Conservation (phyloP, 92 coral and sea anemone genomes). For the Ricordea florida region DNA sequence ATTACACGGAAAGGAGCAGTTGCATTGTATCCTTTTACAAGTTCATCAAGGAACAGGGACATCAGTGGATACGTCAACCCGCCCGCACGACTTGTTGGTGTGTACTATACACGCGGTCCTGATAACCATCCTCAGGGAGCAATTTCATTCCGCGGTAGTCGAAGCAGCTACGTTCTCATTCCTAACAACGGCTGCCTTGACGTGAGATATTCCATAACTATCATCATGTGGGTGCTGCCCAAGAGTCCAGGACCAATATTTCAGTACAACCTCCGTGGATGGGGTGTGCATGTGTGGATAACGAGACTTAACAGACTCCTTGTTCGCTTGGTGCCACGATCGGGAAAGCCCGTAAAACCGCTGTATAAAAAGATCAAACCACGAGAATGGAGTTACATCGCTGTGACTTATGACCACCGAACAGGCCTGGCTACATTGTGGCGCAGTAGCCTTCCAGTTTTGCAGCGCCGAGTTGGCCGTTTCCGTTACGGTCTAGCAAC, state of each 20-base stretch:
- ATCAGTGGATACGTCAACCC: conserved; percentile 46
- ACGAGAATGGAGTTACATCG: conserved; percentile 61
- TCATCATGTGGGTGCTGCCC: conserved; percentile 59
- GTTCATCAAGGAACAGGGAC: conserved; percentile 47
- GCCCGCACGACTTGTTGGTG: conserved; percentile 50
- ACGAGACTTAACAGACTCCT: not conserved
- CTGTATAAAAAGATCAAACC: conserved; percentile 31
- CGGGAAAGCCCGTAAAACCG: conserved; percentile 34
- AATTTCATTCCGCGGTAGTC: conserved; percentile 44
- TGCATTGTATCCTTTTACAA: conserved; percentile 43
- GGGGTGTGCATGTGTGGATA: conserved; percentile 60
- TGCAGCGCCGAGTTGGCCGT: conserved; percentile 37
- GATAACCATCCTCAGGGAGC: conserved; percentile 60
- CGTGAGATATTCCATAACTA: conserved; percentile 53
- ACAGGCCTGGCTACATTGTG: conserved; percentile 61
- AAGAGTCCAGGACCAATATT: conserved; percentile 65
- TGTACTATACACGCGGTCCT: conserved; percentile 49
- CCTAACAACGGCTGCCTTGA: conserved; percentile 72
- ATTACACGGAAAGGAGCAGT: conserved; percentile 44
- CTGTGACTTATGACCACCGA: conserved; percentile 56
- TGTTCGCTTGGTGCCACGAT: conserved; percentile 56
- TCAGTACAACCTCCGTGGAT: conserved; percentile 49
- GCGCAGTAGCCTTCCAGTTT: conserved; percentile 34
- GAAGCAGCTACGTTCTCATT: conserved; percentile 62
- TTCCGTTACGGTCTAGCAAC: conserved; percentile 61